These are phyloP conservation scores for Aphelenchoides avenae DNA, from an alignment of 1,140 invertebrate species.

Conservation along the genomic window DNA sequence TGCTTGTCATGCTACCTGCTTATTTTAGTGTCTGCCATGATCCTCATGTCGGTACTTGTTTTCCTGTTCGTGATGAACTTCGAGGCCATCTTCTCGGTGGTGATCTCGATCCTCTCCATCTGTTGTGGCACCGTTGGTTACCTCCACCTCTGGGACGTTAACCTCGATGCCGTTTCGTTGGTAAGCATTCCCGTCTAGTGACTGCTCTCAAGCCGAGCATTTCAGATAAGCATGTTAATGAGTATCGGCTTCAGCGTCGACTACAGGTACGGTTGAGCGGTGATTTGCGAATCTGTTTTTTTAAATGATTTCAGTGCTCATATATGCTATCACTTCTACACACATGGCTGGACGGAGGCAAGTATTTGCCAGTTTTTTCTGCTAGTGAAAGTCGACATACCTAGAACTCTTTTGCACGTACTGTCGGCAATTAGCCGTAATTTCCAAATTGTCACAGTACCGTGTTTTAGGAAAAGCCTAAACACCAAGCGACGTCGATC, in stretches of 20 bases:
- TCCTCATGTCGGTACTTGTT: slow-evolving; percentile 52
- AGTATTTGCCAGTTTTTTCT: no score
- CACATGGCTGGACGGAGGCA: slow-evolving; percentile 36
- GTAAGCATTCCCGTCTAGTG: not conserved
- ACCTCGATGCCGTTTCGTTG: slow-evolving; percentile 56
- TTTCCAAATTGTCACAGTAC: no score
- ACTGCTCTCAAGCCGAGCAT: not conserved
- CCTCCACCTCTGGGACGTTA: slow-evolving; percentile 52
- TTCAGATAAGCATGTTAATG: slow-evolving; percentile 48
- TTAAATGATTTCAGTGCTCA: slow-evolving; percentile 36
- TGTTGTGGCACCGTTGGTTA: slow-evolving; percentile 51
- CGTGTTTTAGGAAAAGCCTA: no score
- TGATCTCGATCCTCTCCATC: slow-evolving; percentile 53
- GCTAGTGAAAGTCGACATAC: no score
- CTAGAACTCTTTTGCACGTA: no score
- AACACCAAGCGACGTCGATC: slow-evolving; percentile 16
- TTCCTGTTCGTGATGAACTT: slow-evolving; percentile 50
- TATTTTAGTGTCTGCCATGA: slow-evolving; percentile 46
- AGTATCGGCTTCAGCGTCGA: slow-evolving; percentile 52
- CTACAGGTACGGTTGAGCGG: no score
- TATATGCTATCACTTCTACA: slow-evolving; percentile 56
- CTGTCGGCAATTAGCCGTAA: no score
- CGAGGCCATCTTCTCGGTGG: slow-evolving; percentile 52
- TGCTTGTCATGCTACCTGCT: slow-evolving; percentile 3
- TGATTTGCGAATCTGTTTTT: no score